Conservation (phyloP, 2,113 vertebrate genomes). For the Tachycineta bicolor region DNA sequence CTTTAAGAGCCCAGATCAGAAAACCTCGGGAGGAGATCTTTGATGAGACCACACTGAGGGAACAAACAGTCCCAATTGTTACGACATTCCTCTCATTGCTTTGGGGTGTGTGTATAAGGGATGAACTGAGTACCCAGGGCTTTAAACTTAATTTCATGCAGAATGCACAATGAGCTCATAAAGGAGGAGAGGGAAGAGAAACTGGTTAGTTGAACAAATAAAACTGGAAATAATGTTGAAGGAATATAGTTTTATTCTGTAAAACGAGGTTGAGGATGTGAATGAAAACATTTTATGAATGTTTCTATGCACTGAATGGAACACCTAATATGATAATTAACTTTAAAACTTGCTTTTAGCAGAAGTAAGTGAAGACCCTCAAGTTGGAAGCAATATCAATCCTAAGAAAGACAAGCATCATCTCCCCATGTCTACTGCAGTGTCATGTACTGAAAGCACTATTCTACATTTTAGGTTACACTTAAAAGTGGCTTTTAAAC, state of each 20-base stretch:
- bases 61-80: neutral
- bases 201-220: neutral
- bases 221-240: neutral
- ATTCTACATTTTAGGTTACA: neutral
- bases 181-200: neutral
- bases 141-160: neutral
- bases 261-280: neutral
- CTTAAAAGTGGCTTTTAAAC: neutral
- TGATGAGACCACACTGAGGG: neutral
- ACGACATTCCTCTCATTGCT: neutral
- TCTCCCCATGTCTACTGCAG: neutral
- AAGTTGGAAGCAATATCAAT: neutral
- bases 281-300: neutral
- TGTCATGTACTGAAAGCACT: neutral
- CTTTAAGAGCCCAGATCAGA: neutral
- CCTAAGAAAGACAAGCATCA: neutral
- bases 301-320: neutral
- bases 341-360: neutral
- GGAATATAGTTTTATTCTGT: neutral
- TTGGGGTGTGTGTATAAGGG: neutral
- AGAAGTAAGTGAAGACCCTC: neutral
- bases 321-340: neutral
- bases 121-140: neutral
- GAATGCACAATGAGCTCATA: neutral
- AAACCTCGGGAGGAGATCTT: neutral